phyloP scores from a whole-genome alignment of 2,113 vertebrate genomes.

The Nansenia antarctica region DNA sequence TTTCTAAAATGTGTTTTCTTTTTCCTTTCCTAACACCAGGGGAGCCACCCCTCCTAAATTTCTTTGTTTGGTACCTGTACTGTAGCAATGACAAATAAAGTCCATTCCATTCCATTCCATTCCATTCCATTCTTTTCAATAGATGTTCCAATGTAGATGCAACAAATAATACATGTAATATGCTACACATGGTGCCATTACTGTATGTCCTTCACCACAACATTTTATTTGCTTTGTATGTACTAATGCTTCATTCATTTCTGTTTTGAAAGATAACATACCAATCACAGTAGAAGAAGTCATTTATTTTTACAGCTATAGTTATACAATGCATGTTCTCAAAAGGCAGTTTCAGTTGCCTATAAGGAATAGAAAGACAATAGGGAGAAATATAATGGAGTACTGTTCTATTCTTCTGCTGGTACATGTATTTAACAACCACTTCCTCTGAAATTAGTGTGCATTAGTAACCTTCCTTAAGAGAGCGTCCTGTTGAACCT shows the following conservation, averaged over 20 bases:
- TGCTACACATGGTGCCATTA: background rate
- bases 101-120: too few relatives aligned
- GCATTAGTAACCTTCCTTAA: conserved; percentile 37
- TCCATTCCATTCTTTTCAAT: conserved; percentile 22
- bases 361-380: background rate
- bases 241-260: background rate
- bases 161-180: background rate
- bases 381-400: conserved; percentile 1
- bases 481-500: conserved; percentile 37
- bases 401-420: conserved; percentile 11
- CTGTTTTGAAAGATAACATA: background rate
- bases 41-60: too few relatives aligned
- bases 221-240: background rate
- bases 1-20: too few relatives aligned
- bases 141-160: background rate
- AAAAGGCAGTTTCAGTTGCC: background rate
- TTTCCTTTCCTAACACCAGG: too few relatives aligned
- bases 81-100: too few relatives aligned
- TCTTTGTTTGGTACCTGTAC: too few relatives aligned
- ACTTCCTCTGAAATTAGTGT: conserved; percentile 40
- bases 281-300: background rate
- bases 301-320: background rate
- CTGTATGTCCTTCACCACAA: background rate
- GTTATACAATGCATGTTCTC: background rate
- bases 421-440: conserved; percentile 16